A percentile compares a stretch with the other conserved stretches of the same genome.
phyloP scores from a whole-genome alignment of 2,888 invertebrate genomes.

The Oscheius onirici region DNA sequence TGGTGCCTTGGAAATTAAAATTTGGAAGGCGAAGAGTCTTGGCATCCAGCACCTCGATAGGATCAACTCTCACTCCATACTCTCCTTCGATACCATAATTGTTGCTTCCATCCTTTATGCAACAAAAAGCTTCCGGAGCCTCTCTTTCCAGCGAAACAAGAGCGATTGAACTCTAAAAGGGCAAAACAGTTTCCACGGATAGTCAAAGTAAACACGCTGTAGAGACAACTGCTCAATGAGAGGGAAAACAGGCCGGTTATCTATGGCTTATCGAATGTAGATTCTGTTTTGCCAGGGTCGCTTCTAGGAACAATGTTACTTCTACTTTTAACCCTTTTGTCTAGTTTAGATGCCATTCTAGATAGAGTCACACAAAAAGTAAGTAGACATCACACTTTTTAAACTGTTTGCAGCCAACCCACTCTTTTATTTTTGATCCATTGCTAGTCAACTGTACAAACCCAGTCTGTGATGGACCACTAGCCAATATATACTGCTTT shows the following conservation, averaged over 20 bases:
- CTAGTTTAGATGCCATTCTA: neutral
- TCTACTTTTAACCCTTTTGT: neutral
- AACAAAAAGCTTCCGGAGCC: constrained; percentile 62
- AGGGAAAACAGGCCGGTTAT: constrained; percentile 19
- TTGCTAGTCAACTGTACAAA: constrained; percentile 47
- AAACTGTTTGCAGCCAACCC: neutral
- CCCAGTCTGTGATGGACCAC: constrained; percentile 54
- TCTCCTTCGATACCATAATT: constrained; percentile 57
- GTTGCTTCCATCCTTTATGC: constrained; percentile 44
- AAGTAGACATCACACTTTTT: neutral
- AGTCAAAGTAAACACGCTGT: constrained; percentile 8
- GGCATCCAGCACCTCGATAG: constrained; percentile 59
- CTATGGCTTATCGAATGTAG: constrained; percentile 12
- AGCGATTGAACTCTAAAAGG: constrained; percentile 42
- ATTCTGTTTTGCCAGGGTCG: neutral
- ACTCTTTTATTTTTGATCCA: constrained; percentile 12
- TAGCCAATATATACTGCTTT: constrained; percentile 56
- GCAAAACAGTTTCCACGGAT: neutral
- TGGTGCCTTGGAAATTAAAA: constrained; percentile 63
- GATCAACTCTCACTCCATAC: constrained; percentile 47
- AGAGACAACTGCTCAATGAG: constrained; percentile 6
- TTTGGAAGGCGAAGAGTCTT: constrained; percentile 57
- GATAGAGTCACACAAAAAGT: neutral
- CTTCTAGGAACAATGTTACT: constrained; percentile 10
- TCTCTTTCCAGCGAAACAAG: constrained; percentile 43